Evolutionary conservation across 2,113 vertebrate species (phyloP).

Genomic region (Neofelis nebulosa): DNA sequence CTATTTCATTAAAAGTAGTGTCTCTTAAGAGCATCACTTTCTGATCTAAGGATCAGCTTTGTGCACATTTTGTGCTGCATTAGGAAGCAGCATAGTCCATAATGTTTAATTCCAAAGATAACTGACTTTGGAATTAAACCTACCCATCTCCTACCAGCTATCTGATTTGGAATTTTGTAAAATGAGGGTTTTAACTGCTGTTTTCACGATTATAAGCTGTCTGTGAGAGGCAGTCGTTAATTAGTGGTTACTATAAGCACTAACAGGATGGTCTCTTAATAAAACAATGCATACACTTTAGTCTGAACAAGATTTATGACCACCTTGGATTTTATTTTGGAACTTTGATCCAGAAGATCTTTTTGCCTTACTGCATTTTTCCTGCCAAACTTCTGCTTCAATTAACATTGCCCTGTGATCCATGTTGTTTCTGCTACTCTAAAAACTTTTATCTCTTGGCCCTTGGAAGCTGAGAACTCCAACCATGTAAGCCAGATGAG

Average conservation of each 20-base stretch:
- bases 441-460: background rate
- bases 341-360: background rate
- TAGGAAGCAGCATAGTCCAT: background rate
- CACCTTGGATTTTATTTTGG: slow-evolving; percentile 9
- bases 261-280: background rate
- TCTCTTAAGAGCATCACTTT: background rate
- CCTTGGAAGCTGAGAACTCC: background rate
- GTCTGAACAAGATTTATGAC: slow-evolving; percentile 6
- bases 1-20: slow-evolving; percentile 35
- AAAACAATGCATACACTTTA: background rate
- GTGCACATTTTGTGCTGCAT: background rate
- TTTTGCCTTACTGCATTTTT: background rate
- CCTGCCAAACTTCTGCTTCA: background rate
- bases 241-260: background rate
- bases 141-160: background rate
- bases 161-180: slow-evolving; percentile 21
- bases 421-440: background rate
- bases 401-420: background rate
- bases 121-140: slow-evolving; percentile 6
- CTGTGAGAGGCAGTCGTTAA: background rate
- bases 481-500: slow-evolving; percentile 25
- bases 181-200: background rate
- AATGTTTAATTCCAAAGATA: slow-evolving; percentile 17
- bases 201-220: background rate
- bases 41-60: background rate